Conservation (phyloP, 2,888 invertebrate genomes). For the Lordiphosa fenestrarum region DNA sequence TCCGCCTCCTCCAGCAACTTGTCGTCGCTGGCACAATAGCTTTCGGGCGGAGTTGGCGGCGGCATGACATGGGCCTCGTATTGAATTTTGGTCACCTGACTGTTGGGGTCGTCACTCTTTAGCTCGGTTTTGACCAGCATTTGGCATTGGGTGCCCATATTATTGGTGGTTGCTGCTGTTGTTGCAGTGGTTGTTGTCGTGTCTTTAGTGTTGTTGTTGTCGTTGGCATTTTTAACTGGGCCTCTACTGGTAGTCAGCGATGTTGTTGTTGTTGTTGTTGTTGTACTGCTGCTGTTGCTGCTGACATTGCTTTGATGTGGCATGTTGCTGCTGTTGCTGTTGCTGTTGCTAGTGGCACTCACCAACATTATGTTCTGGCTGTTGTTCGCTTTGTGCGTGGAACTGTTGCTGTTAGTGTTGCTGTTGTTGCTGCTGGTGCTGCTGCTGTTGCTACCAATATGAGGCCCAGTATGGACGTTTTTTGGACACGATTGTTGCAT, state of each 20-base stretch:
- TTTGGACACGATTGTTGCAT: constrained; percentile 97
- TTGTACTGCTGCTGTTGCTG: constrained; percentile 46
- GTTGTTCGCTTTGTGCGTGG: too few species aligned
- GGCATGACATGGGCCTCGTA: constrained; percentile 79
- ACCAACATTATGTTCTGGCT: constrained; percentile 41
- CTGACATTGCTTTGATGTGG: constrained; percentile 48
- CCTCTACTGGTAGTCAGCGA: constrained; percentile 79
- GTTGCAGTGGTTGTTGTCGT: constrained; percentile 49
- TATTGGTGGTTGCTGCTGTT: constrained; percentile 54
- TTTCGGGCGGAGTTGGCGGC: constrained; percentile 78
- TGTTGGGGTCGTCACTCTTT: constrained; percentile 54
- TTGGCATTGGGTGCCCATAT: constrained; percentile 65
- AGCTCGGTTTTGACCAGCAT: constrained; percentile 76
- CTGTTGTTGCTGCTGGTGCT: constrained; percentile 70
- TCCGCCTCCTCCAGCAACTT: constrained; percentile 71
- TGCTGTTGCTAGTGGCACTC: constrained; percentile 51
- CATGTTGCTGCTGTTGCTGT: constrained; percentile 35
- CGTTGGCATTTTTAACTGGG: constrained; percentile 77
- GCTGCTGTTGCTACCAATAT: constrained; percentile 94
- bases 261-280: constrained; percentile 59
- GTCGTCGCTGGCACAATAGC: constrained; percentile 76
- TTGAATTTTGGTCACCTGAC: constrained; percentile 71
- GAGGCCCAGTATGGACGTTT: constrained; percentile 99
- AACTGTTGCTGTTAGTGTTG: constrained; percentile 50
- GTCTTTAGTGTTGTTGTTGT: constrained; percentile 31